Evolutionary conservation across 2,797 vertebrate species (phyloP), one percentile per base, ranked within the genome.

Genomic region (Sebastolobus alascanus): DNA sequence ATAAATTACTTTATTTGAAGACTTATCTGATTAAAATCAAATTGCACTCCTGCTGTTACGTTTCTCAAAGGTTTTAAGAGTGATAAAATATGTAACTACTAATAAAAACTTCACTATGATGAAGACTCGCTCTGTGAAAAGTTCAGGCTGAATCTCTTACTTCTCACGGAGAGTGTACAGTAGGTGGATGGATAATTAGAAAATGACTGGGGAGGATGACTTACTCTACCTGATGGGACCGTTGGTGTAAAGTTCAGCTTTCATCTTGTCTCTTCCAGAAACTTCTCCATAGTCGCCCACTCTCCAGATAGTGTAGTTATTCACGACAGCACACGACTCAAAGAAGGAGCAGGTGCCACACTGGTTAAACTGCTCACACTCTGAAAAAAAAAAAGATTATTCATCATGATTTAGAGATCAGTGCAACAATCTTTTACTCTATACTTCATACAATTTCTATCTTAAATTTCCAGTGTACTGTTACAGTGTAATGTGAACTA

Each of bases 271-370:
- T 83, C 96, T 93, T 6, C 98, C 98, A 0, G 92, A 96, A 79
- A 98, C 83, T 2, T 90, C 69, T 2, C 98, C 98, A 0, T 96
- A 98, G 93, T 99, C 97, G 4, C 94, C 97, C 16, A 99, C 97
- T 82, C 93, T 97, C 98, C 98, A 99, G 60, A 95, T 68, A 0
- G 98, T 98, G 90, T 97, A 99, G 90, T 99, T 99, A 90, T 95
- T 95, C 73, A 99, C 95, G 22, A 96, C 70, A 0, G 95, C 93
- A 63, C 98, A 99, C 43, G 96, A 94, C 0, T 94, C 90, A 69
- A 97, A 98, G n/a, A 96, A 97, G 7, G 96, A 96, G 87, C 98
- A 99, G 0, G 98, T 99, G 10, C 98, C 98, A 43, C 98, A 99
- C 89, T 97, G 94, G 90, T 98, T 99, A 78, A 99, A 99, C 73